Evolutionary conservation across 2,113 vertebrate genomes (phyloP), one percentile per base, ranked within the genome.

Genomic region (Mohoua ochrocephala): DNA sequence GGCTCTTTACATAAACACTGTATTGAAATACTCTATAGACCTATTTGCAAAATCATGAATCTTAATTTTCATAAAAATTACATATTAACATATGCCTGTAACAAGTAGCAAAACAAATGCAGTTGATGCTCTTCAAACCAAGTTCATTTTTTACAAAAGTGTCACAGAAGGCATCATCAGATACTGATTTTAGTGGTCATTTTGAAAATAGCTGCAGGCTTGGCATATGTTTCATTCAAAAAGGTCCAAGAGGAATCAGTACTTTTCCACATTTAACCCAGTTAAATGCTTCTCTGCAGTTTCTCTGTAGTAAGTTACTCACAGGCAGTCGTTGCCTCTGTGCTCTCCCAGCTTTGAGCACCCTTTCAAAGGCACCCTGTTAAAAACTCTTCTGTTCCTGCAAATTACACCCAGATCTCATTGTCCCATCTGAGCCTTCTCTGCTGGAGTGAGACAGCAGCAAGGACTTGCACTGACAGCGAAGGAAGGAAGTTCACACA

Each of bases 401-500:
- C 44, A 28, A 10, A 53, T 33, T 31, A 18, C 5, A 75, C 4
- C 57, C 39, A 13, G 27, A 78, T 42, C 39, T 87, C n/a, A 0
- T 1, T 3, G 22, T 15, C 68, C 13, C n/a, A 11, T 18, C 3
- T 12, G 37, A 7, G 49, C 52, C 37, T 54, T 56, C 71, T 31
- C 56, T 21, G 22, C 0, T 44, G 15, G 21, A 33, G 33, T 20
- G 37, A 5, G 59, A 37, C 33, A 47, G 26, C 13, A 35, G 81
- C 63, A 37, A 37, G 83, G 56, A 56, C 67, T 47, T 30, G 61
- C 33, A 35, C 37, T 56, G 80, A 59, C 56, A 53, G 68, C 6
- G 2, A 86, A 91, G 79, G 75, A 97, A 95, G 86, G 59, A 94
- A 90, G 59, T 37, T 70, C 75, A 97, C 59, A 0, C 89, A 65